Conservation (phyloP, 2,113 vertebrate genomes). For the Colistium nudipinnis region DNA sequence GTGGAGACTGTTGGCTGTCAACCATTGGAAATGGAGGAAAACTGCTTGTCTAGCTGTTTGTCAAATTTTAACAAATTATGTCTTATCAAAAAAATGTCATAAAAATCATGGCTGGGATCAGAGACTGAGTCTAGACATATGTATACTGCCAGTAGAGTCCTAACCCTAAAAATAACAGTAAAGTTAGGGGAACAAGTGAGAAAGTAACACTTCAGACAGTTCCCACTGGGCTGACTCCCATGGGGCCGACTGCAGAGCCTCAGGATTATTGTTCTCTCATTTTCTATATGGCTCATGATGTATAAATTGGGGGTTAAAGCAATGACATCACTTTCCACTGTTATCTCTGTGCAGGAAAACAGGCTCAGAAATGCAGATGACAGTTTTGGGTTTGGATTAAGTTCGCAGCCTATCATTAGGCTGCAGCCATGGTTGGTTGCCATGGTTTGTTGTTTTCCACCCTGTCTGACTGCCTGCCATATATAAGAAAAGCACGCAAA, state of each 20-base stretch:
- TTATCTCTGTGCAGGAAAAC: constrained; percentile 57
- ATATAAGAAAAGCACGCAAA: constrained; percentile 66
- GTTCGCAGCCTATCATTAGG: constrained; percentile 73
- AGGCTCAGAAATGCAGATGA: constrained; percentile 55
- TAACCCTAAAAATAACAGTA: too few relatives aligned
- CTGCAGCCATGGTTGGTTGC: constrained; percentile 65
- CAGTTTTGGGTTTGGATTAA: constrained; percentile 62
- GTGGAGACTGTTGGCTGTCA: too few relatives aligned
- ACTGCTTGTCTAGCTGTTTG: too few relatives aligned
- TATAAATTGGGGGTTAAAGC: constrained; percentile 40
- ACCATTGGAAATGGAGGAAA: too few relatives aligned
- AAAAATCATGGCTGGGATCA: too few relatives aligned
- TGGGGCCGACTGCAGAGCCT: constrained; percentile 3
- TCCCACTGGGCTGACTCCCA: constrained; percentile 25
- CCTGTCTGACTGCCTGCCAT: constrained; percentile 66
- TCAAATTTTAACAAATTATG: too few relatives aligned
- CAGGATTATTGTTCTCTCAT: constrained; percentile 53
- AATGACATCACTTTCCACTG: constrained; percentile 71
- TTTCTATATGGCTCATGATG: constrained; percentile 56
- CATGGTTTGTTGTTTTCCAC: constrained; percentile 74
- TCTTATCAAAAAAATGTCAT: too few relatives aligned
- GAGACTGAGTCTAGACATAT: too few relatives aligned
- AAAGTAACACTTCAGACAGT: constrained; percentile 30
- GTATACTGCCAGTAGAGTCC: too few relatives aligned
- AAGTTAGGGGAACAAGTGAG: constrained; percentile 18